Conservation (phyloP, 2,113 vertebrate genomes). For the Henicopernis longicauda region DNA sequence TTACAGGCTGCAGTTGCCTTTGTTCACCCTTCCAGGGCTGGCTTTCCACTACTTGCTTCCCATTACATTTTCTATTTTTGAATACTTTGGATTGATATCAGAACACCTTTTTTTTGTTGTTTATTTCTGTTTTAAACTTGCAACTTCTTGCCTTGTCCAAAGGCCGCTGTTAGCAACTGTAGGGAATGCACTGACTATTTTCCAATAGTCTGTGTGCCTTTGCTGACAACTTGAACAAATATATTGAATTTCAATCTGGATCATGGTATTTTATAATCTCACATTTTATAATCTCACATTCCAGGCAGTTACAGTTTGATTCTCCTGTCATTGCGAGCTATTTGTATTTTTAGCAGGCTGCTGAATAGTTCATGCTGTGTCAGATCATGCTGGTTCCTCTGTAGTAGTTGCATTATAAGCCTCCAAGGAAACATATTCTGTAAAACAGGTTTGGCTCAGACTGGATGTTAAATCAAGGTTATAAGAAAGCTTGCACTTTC, state of each 20-base stretch:
- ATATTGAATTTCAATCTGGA: conserved; percentile 28
- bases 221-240: conserved; percentile 26
- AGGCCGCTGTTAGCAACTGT: background rate
- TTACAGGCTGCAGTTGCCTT: background rate
- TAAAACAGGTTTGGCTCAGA: conserved; percentile 38
- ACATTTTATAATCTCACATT: conserved; percentile 20
- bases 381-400: conserved; percentile 33
- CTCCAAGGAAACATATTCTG: conserved; percentile 36
- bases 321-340: background rate
- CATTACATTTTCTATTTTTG: conserved; percentile 5
- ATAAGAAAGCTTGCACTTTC: background rate
- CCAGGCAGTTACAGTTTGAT: conserved; percentile 27
- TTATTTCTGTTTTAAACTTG: conserved; percentile 39
- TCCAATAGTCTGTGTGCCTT: background rate
- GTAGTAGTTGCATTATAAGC: conserved; percentile 31
- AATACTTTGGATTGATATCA: background rate
- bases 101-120: background rate
- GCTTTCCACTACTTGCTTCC: conserved; percentile 2
- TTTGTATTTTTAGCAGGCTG: conserved; percentile 40
- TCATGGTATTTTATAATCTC: background rate
- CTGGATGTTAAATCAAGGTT: conserved; percentile 29
- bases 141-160: background rate
- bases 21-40: background rate
- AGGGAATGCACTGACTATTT: background rate
- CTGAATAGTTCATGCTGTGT: conserved; percentile 41